Base-by-base conservation (phyloP, 2,797 vertebrate genomes). In the Microctenopoma stevenorrisi region DNA sequence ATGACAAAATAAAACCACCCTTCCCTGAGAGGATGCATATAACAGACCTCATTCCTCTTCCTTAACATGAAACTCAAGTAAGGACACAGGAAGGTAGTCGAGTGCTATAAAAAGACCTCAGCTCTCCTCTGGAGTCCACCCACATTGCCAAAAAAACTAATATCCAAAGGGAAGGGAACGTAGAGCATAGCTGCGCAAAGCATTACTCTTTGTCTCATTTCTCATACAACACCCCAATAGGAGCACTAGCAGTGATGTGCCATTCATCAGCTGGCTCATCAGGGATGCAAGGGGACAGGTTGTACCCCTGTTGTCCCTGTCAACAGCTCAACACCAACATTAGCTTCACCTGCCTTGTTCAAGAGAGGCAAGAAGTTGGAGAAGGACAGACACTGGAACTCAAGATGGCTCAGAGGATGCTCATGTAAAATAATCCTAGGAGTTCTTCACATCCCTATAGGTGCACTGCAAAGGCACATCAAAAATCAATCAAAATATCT, bases 221-320 rank as follows among this genome's bases (percentile, higher is more conserved):
- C 64, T 66, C 62, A 79, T 70, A 84, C 76, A 75, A 78, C 57
- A 5, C 43, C 60, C 67, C 72, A 53, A 66, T 59, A 56, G 79
- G 69, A 64, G 72, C 78, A 79, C 87, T 84, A 85, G 79, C 76
- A 65, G 64, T 30, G 63, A 80, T 67, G 78, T 83, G 64, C 64
- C 76, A 79, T 81, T 87, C 79, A 82, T 87, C 81, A 84, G 61
- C 49, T 56, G 62, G 72, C 82, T 84, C 81, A 86, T 87, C 72
- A 38, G 72, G 73, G 79, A 86, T 84, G 72, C 70, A 37, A 55
- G 38, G 76, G 79, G 82, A 89, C 84, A 86, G 83, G 77, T 81
- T 81, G 87, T 86, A 73, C 75, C 62, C 69, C 69, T 26, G 64
- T 78, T 59, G 75, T 84, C 66, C 72, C 78, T 38, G 68, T 83